Evolutionary conservation across 2,888 invertebrate genomes (phyloP).

Genomic region (Heliconius ismenius): DNA sequence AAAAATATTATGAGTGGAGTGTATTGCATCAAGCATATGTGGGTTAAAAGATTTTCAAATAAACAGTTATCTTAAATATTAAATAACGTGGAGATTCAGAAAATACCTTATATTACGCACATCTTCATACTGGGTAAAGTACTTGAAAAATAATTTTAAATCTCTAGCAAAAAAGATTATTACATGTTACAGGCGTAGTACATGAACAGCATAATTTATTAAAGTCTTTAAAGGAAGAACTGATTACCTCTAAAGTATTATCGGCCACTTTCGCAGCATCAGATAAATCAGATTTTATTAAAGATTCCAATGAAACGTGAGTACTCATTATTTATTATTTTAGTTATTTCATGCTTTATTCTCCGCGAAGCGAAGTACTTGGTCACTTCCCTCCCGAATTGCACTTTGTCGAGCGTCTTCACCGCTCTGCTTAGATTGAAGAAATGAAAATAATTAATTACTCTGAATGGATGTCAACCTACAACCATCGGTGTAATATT

Average conservation of each 20-base stretch:
- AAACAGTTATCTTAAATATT: neutral
- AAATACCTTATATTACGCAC: no score
- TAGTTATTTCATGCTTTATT: neutral
- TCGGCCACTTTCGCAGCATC: neutral
- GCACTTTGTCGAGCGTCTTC: no score
- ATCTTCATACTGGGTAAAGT: no score
- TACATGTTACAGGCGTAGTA: conserved; percentile 55
- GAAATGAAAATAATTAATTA: no score
- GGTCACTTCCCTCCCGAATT: no score
- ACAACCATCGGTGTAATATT: no score
- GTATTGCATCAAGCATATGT: neutral
- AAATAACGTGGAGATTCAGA: neutral
- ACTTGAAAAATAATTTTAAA: no score
- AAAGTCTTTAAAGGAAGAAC: conserved; percentile 57
- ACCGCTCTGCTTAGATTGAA: no score
- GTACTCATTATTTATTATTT: conserved; percentile 10
- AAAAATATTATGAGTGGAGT: neutral
- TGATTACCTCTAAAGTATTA: conserved; percentile 45
- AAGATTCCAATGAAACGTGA: conserved; percentile 23
- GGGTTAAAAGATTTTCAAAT: neutral
- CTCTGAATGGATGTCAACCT: no score
- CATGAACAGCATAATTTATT: conserved; percentile 61
- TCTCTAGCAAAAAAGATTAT: no score
- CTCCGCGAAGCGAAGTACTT: no score
- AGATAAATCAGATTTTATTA: conserved; percentile 9